Percentiles rank a stretch among this genome's conserved stretches.
These are phyloP conservation scores for Ditula angustiorana DNA, from an alignment of 2,888 invertebrate species.

Conservation along the genomic window DNA sequence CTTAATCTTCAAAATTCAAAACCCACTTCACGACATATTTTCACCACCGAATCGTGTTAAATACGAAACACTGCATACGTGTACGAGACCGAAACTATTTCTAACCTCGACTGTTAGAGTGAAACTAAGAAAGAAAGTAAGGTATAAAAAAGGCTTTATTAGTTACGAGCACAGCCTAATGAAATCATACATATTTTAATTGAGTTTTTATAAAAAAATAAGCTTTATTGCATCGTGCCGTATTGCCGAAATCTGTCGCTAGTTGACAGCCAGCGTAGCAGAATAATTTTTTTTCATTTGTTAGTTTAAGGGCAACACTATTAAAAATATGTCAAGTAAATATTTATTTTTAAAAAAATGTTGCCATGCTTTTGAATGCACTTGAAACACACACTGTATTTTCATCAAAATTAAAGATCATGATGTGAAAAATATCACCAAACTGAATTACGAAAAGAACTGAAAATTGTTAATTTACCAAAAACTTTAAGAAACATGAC, in stretches of 20 bases:
- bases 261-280: conserved; percentile 38
- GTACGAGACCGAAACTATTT: conserved; percentile 72
- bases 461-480: neutral
- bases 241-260: conserved; percentile 40
- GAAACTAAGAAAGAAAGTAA: conserved; percentile 40
- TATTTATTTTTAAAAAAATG: neutral
- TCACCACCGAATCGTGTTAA: conserved; percentile 65
- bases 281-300: neutral
- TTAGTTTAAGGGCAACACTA: conserved; percentile 23
- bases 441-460: neutral
- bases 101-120: conserved; percentile 65
- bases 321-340: conserved; percentile 19
- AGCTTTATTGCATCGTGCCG: conserved; percentile 45
- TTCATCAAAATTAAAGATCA: neutral
- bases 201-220: conserved; percentile 46
- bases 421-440: neutral
- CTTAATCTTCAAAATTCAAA: conserved; percentile 50
- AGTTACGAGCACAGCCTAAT: conserved; percentile 47
- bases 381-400: neutral
- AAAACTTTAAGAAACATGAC: conserved; percentile 1
- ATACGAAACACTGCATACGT: conserved; percentile 80
- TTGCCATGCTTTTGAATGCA: neutral
- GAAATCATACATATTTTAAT: conserved; percentile 47
- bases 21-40: conserved; percentile 66
- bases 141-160: conserved; percentile 40